These are phyloP conservation scores for Amphipyra tragopoginis DNA, from an alignment of 2,888 invertebrate species.

Conservation along the genomic window DNA sequence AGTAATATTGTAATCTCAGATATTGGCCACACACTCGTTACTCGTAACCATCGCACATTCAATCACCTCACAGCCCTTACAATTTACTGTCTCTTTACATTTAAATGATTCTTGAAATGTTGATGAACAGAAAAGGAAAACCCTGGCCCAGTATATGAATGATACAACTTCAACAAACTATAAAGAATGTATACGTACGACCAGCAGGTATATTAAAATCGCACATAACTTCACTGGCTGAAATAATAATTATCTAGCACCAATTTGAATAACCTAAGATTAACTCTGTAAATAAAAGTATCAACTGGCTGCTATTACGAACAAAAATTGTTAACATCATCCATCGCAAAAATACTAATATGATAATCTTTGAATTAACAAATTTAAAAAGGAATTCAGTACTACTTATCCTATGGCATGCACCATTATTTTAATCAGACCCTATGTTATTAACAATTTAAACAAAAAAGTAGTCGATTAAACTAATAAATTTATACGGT, in stretches of 20 bases:
- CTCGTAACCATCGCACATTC: constrained; percentile 64
- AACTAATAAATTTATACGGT: constrained; percentile 17
- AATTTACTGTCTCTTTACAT: constrained; percentile 44
- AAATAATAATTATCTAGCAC: constrained; percentile 77
- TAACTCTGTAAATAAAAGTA: constrained; percentile 54
- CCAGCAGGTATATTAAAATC: constrained; percentile 45
- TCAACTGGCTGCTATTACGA: constrained; percentile 35
- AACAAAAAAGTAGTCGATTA: constrained; percentile 48
- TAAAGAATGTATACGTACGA: constrained; percentile 33
- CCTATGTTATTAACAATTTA: constrained; percentile 75
- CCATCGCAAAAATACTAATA: constrained; percentile 33
- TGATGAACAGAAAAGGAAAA: constrained; percentile 44
- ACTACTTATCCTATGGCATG: constrained; percentile 86
- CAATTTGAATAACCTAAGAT: constrained; percentile 77
- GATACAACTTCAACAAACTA: constrained; percentile 39
- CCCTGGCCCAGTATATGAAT: constrained; percentile 40
- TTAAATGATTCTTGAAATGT: constrained; percentile 39
- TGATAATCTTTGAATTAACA: constrained; percentile 47
- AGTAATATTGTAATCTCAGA: constrained; percentile 56
- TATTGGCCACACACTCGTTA: constrained; percentile 63
- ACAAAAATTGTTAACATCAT: constrained; percentile 30
- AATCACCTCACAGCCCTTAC: constrained; percentile 70
- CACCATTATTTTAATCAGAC: constrained; percentile 83
- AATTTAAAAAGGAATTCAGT: constrained; percentile 65
- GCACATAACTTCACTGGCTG: constrained; percentile 69